These are phyloP conservation scores for Chalcosyrphus nemorum DNA, from an alignment of 2,888 invertebrate species.

Conservation along the genomic window DNA sequence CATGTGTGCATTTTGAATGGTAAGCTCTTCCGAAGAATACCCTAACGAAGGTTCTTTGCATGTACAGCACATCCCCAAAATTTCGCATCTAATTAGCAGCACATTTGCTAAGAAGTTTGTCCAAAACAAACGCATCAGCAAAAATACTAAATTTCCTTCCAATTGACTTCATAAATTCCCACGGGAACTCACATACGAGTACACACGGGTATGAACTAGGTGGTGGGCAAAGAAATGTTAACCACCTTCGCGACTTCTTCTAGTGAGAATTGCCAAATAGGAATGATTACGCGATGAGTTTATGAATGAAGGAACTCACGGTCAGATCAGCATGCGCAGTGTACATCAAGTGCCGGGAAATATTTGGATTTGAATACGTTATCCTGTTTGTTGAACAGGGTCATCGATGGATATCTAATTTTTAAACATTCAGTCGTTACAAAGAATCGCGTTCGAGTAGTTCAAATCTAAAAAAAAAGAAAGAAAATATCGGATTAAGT, in stretches of 20 bases:
- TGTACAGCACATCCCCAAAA: constrained; percentile 18
- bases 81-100: constrained; percentile 54
- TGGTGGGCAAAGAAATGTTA: background rate
- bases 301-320: constrained; percentile 21
- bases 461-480: constrained; percentile 12
- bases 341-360: constrained; percentile 15
- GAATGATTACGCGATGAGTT: background rate
- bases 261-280: constrained; percentile 2
- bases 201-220: background rate
- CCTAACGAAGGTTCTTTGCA: background rate
- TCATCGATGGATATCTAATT: constrained; percentile 13
- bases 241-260: background rate
- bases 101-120: constrained; percentile 52
- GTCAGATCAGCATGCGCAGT: constrained; percentile 63
- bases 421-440: constrained; percentile 52
- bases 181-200: constrained; percentile 3
- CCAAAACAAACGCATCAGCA: constrained; percentile 59
- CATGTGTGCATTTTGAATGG: constrained; percentile 7
- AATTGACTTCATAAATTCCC: constrained; percentile 46
- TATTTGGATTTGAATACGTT: constrained; percentile 46
- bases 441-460: constrained; percentile 42
- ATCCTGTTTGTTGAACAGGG: constrained; percentile 19
- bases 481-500: constrained; percentile 7
- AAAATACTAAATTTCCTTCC: constrained; percentile 35
- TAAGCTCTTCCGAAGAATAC: constrained; percentile 29